Evolutionary conservation across 1,140 invertebrate species (phyloP), one percentile per base, ranked within the genome.

Genomic region (Macrostomum lignano): DNA sequence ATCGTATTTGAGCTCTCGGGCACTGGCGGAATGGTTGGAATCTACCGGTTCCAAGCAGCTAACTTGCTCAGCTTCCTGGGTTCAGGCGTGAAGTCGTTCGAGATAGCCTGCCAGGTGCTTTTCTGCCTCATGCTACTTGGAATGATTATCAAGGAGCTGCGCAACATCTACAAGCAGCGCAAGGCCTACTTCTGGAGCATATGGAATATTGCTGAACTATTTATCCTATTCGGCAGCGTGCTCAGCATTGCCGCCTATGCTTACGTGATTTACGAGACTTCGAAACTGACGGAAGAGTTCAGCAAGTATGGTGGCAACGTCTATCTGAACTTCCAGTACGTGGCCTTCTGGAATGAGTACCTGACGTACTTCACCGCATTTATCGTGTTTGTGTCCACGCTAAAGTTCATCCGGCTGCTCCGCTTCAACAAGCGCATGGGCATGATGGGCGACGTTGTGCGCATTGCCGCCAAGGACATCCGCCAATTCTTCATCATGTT

Each of bases 351-450:
- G 42, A 62, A 63, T 39, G 52, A 64, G 22, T 25, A 51, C 13
- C 60, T 61, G 36, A 46, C 44, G 17, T 61, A 61, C 38, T 47
- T 62, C 15, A 47, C 64, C 13, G 61, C 53, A 9, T 55, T 59
- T 34, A 40, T 63, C 7, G 50, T 64, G 7, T 65, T 64, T 44
- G 46, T 64, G 20, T 50, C 49, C 5, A 61, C 53, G 10, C 39
- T 65, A 4, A 65, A 65, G 41, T 62, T 65, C 42, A 42, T 63
- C 17, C 55, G 60, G 36, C 46, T 66, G 1, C 43, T 66, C 3
- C 43, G 61, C 24, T 66, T 65, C 45, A 66, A 66, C 46, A 58
- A 55, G 32, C 45, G 54, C 34, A 62, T 63, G 36, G 51, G 51
- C 4, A 36, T 61, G 33, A 40, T 62, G 32, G 48, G 51, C 2